Evolutionary conservation across 2,113 vertebrate genomes (phyloP).

Genomic region (Pogona vitticeps): DNA sequence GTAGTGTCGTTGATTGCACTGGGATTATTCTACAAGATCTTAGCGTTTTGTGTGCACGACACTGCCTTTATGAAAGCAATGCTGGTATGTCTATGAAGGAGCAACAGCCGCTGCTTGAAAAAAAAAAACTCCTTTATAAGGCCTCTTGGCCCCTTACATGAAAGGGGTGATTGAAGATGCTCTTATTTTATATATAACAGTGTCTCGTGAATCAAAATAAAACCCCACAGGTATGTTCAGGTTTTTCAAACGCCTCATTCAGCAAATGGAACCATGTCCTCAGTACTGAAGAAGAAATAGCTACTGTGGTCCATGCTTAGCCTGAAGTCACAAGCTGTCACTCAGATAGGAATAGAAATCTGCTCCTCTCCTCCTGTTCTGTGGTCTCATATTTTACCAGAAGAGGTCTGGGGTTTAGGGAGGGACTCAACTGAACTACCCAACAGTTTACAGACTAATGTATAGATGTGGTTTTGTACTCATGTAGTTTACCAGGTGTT

Average conservation of each 20-base stretch:
- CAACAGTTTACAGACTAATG: not conserved
- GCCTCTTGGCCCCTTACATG: not conserved
- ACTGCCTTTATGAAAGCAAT: not conserved
- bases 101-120: not conserved
- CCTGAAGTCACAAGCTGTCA: not conserved
- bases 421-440: not conserved
- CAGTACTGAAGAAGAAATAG: not conserved
- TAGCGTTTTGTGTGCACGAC: not conserved
- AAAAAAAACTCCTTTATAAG: slow-evolving; percentile 5
- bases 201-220: not conserved
- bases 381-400: not conserved
- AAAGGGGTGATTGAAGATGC: not conserved
- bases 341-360: not conserved
- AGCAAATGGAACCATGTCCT: not conserved
- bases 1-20: not conserved
- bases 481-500: not conserved
- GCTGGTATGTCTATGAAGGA: not conserved
- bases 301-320: not conserved
- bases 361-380: not conserved
- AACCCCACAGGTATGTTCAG: not conserved
- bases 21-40: not conserved
- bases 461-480: slow-evolving; percentile 6
- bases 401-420: not conserved
- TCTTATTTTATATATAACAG: not conserved
- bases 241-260: not conserved